These are phyloP conservation scores for Stenotaenia linearis DNA, from an alignment of 2,888 invertebrate species.

Conservation along the genomic window DNA sequence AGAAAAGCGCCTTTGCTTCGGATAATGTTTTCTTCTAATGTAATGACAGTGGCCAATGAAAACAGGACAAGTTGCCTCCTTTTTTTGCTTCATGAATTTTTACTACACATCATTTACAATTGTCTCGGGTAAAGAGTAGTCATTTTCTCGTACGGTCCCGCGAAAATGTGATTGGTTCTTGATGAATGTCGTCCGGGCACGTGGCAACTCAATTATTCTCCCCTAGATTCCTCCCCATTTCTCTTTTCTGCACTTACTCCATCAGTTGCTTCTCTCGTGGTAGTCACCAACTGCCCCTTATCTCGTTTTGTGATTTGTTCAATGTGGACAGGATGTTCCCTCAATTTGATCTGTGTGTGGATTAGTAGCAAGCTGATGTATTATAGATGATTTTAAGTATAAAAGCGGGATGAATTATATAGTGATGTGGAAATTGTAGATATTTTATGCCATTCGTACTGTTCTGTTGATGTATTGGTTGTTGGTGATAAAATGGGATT, in stretches of 20 bases:
- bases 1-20: not conserved
- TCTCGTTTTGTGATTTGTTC: not conserved
- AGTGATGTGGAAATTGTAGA: too few species aligned
- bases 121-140: not conserved
- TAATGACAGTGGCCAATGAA: not conserved
- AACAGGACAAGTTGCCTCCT: not conserved
- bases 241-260: not conserved
- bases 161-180: not conserved
- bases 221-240: not conserved
- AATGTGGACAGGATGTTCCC: not conserved
- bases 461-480: too few species aligned
- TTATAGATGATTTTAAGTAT: too few species aligned
- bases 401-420: too few species aligned
- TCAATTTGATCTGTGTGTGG: not conserved
- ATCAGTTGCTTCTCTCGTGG: not conserved
- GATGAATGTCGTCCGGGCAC: not conserved
- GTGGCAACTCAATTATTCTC: not conserved
- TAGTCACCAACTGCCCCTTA: not conserved
- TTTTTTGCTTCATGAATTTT: not conserved
- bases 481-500: too few species aligned
- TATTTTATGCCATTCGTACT: too few species aligned
- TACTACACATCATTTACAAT: not conserved
- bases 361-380: not conserved
- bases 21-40: not conserved
- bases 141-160: not conserved